Base-by-base conservation (phyloP, 1,140 invertebrate species). In the Drosophila lowei region DNA sequence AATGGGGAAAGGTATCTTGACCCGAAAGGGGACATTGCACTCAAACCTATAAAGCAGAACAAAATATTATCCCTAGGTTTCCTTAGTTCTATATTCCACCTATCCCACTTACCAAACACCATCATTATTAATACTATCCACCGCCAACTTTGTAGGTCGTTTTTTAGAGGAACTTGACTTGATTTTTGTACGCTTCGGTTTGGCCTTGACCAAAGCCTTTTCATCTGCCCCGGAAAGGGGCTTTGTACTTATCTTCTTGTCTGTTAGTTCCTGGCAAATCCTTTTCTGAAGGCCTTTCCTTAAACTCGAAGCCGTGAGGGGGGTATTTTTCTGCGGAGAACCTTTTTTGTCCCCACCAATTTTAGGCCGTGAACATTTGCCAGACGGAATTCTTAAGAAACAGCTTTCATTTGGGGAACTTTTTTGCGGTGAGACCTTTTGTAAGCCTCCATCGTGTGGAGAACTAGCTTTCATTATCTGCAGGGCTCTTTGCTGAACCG, bases 11-110 rank as follows among this genome's bases (percentile, higher is more conserved):
- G 80, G 80, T 50, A 85, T 71, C 44, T 64, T 77, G 0, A 85
- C 41, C 3, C 77, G 68, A 6, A 85, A 16, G 4, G 80, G 80
- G 42, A 85, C 43, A 74, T 85, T 85, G 28, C 81, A 77, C 4
- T 73, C 68, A 18, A 86, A 86, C 72, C 80, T 85, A 23, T 30
- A 7, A 52, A 6, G 13, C 11, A 4, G 8, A 6, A 25, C 4
- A 1, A 52, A 11, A 15, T 8, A n/a, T 2, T 44, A 23, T 49
- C 28, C 6, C 2, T 28, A 9, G 1, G 5, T 5, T 11, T 43
- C 5, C 15, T 9, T 57, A 64, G 0, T 34, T n/a, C 6, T 16
- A 25, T 25, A 25, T 25, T 25, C 3, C 3, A 5, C 23, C 5
- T 25, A 25, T 0, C 2, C 6, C 3, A 49, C 70, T 73, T 16